Percentiles rank a stretch among this genome's conserved stretches.
These are phyloP conservation scores for Toxonevra muliebris DNA, from an alignment of 2,888 invertebrate genomes.

Conservation along the genomic window DNA sequence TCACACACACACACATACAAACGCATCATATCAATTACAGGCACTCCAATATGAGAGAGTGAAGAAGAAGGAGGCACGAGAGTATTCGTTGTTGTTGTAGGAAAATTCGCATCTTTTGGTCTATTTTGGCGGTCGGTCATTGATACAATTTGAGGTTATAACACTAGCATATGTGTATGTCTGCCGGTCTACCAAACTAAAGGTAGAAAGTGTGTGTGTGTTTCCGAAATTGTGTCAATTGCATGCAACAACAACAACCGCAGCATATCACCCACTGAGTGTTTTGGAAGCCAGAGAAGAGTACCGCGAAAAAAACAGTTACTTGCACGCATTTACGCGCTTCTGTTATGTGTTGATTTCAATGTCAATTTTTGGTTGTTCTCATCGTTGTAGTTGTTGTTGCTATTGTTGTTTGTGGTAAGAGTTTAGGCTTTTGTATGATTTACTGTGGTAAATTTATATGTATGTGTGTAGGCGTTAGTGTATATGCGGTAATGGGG, in stretches of 20 bases:
- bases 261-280: neutral
- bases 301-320: neutral
- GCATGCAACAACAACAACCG: slow-evolving; percentile 31
- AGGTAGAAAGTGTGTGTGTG: too few species aligned
- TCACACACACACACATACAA: too few species aligned
- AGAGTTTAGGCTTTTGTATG: slow-evolving; percentile 12
- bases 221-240: slow-evolving; percentile 44
- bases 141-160: slow-evolving; percentile 34
- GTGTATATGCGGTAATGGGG: slow-evolving; percentile 1
- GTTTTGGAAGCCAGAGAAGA: neutral
- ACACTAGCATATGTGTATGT: slow-evolving; percentile 17
- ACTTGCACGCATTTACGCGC: slow-evolving; percentile 31
- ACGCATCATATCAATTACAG: slow-evolving; percentile 45
- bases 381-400: slow-evolving; percentile 2
- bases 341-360: slow-evolving; percentile 16
- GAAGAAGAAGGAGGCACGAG: neutral
- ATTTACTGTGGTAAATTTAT: neutral
- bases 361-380: slow-evolving; percentile 28
- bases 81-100: slow-evolving; percentile 3
- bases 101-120: slow-evolving; percentile 9
- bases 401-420: slow-evolving; percentile 2
- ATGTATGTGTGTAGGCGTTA: neutral
- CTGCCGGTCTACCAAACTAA: neutral
- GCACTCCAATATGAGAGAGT: neutral
- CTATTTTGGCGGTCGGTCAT: slow-evolving; percentile 42